Evolutionary conservation across 2,113 vertebrate genomes (phyloP).

Genomic region (Stigmatopora nigra): DNA sequence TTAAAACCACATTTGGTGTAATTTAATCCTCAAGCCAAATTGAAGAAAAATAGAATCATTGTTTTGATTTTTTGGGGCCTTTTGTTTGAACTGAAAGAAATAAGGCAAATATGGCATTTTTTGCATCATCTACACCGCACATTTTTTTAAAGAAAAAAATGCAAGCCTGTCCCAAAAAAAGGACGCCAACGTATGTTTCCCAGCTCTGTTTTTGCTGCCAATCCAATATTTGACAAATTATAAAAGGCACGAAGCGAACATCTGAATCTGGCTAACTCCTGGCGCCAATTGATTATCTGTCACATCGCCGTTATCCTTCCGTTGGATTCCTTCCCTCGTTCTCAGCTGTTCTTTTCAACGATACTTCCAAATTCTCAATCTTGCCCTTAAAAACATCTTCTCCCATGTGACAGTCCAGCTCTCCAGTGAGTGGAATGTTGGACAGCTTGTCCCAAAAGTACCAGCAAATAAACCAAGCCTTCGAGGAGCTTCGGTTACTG

Average conservation of each 20-base stretch:
- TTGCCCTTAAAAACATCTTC: neutral
- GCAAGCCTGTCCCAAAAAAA: neutral
- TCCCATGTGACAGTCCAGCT: conserved; percentile 73
- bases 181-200: neutral
- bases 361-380: neutral
- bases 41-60: too few relatives aligned
- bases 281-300: conserved; percentile 60
- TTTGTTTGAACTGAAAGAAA: neutral
- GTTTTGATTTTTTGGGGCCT: too few relatives aligned
- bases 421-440: conserved; percentile 77
- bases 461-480: conserved; percentile 93
- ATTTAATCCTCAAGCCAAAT: too few relatives aligned
- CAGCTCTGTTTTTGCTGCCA: conserved; percentile 9
- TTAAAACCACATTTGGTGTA: too few relatives aligned
- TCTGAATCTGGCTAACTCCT: conserved; percentile 46
- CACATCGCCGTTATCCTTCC: conserved; percentile 39
- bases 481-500: conserved; percentile 88
- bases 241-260: conserved; percentile 46
- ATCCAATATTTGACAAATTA: conserved; percentile 29
- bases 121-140: neutral
- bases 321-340: neutral
- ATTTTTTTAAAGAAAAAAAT: neutral
- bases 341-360: neutral
- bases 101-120: neutral
- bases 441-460: conserved; percentile 98